Percentiles rank a stretch among this genome's conserved stretches.
Conservation (phyloP, 2,113 vertebrate species). For the Oncorhynchus mykiss region DNA sequence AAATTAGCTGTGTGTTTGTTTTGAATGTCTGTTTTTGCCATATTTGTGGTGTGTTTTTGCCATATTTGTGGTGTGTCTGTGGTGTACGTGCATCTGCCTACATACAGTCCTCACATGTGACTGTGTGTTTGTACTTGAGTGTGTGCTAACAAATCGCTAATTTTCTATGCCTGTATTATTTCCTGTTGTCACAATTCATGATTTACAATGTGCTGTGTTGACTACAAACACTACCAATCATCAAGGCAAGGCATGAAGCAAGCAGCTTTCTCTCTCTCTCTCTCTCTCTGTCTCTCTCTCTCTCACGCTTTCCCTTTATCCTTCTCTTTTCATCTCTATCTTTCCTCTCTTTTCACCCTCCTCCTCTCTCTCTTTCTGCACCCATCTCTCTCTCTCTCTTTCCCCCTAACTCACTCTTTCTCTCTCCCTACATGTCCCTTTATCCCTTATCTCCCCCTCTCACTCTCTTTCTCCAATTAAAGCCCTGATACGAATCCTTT, state of each 20-base stretch:
- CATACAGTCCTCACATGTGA: neutral
- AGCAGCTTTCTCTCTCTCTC: neutral
- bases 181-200: constrained; percentile 21
- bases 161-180: constrained; percentile 8
- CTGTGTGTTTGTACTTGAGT: neutral
- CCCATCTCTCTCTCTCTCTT: neutral
- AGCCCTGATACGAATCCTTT: neutral
- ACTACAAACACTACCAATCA: too few relatives aligned
- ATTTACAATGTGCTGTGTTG: constrained; percentile 23
- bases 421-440: neutral
- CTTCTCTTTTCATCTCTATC: neutral
- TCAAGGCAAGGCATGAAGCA: too few relatives aligned
- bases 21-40: neutral
- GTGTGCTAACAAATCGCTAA: neutral
- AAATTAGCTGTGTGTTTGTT: too few relatives aligned
- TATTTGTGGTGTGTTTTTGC: neutral
- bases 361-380: neutral
- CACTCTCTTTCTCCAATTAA: constrained; percentile 18
- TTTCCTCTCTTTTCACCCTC: neutral
- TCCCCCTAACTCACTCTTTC: neutral
- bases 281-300: too few relatives aligned
- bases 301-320: too few relatives aligned
- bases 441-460: neutral
- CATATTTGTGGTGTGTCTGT: neutral
- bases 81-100: too few relatives aligned